Percentiles rank a stretch among this genome's conserved stretches.
Conservation (phyloP, 2,888 invertebrate species). For the Hirtodrosophila alboralis region DNA sequence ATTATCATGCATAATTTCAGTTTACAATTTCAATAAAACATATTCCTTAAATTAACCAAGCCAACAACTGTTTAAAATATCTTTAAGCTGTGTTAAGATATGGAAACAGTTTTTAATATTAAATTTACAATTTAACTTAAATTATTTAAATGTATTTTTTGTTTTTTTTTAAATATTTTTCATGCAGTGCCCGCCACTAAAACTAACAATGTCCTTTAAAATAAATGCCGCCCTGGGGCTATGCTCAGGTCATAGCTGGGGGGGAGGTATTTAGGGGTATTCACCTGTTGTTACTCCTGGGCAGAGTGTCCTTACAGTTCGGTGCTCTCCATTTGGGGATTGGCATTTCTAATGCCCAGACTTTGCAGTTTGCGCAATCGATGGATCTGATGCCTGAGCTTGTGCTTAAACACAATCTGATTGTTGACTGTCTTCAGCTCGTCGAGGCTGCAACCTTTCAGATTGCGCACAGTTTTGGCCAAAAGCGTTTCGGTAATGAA, state of each 20-base stretch:
- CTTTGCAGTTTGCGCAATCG: constrained; percentile 58
- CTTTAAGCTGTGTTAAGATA: too few species aligned
- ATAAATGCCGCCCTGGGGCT: not conserved
- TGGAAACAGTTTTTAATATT: too few species aligned
- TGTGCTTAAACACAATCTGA: constrained; percentile 68
- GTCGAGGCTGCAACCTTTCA: constrained; percentile 61
- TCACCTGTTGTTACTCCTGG: not conserved
- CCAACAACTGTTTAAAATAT: too few species aligned
- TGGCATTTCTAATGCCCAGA: constrained; percentile 66
- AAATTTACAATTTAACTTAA: too few species aligned
- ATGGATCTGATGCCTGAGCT: constrained; percentile 61
- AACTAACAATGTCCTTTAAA: constrained; percentile 9
- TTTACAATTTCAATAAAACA: too few species aligned
- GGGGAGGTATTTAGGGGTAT: constrained; percentile 1
- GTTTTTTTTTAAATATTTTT: too few species aligned
- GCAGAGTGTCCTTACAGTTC: constrained; percentile 49
- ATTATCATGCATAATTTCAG: too few species aligned
- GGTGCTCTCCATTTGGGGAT: constrained; percentile 67
- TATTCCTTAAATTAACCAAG: too few species aligned
- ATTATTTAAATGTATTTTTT: too few species aligned
- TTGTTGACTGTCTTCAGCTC: constrained; percentile 68
- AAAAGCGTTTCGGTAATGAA: constrained; percentile 68
- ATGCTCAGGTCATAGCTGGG: constrained; percentile 15
- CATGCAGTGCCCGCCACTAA: constrained; percentile 47
- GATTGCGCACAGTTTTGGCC: constrained; percentile 59